A percentile compares a stretch with the other conserved stretches of the same genome.
These are phyloP conservation scores for Petroica traversi DNA, from an alignment of 2,113 vertebrate species.

Conservation along the genomic window DNA sequence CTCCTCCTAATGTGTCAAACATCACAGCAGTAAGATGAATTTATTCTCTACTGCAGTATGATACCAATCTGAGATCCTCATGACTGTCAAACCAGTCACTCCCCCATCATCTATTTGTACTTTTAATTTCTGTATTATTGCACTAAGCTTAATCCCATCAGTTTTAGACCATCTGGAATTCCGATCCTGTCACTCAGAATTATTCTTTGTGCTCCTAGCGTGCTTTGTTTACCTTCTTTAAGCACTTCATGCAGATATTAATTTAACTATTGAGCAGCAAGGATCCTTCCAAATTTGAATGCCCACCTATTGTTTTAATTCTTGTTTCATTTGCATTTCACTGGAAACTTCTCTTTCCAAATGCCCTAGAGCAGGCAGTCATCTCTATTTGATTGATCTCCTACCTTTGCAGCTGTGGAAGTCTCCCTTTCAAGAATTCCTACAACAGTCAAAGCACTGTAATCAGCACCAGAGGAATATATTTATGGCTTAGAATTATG, in stretches of 20 bases:
- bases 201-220: neutral
- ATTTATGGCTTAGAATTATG: neutral
- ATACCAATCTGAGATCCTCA: neutral
- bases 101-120: neutral
- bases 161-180: neutral
- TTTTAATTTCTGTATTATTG: neutral
- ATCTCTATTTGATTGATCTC: neutral
- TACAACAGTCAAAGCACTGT: neutral
- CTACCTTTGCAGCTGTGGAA: neutral
- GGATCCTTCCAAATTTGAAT: neutral
- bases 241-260: neutral
- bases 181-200: neutral
- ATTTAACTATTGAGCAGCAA: neutral
- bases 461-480: neutral
- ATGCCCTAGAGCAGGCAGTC: neutral
- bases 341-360: neutral
- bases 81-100: neutral
- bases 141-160: neutral
- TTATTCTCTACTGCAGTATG: neutral
- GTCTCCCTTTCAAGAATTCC: neutral
- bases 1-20: neutral
- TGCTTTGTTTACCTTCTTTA: neutral
- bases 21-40: neutral
- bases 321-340: neutral
- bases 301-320: neutral